Evolutionary conservation across 1,140 invertebrate species (phyloP), one percentile per base, ranked within the genome.

Genomic region (Aphaenogaster ashmeadi): DNA sequence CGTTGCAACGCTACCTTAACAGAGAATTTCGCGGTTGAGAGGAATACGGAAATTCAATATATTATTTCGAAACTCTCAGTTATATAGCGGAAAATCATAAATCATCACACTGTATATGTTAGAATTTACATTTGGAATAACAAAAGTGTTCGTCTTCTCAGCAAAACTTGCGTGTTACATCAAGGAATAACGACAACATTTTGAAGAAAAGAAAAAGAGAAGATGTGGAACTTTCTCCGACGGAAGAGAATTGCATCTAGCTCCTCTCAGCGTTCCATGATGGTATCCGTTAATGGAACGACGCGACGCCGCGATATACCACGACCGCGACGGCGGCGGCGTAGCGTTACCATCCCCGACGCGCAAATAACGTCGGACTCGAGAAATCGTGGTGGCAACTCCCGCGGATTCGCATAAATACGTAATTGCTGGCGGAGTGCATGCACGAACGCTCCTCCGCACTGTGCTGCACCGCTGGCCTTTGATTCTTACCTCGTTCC

Each of bases 401-500:
- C 27, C 3, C 21, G 27, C 21, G 33, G 54, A 47, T 62, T 54
- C n/a, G 13, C 6, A 58, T 72, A 47, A 83, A 83, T 83, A 74
- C 36, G 38, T 81, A 81, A 71, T 71, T 71, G 50, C 38, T 4
- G 21, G 60, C 13, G 21, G 71, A 81, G 15, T 81, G 64, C 36
- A 81, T 44, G 47, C 36, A 36, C 54, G 41, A 38, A 47, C 27
- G 21, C 18, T 33, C 9, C 3, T 27, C 27, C 27, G 27, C 27
- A 15, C 41, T 41, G n/a, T 9, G 44, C 33, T 74, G 41, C 21
- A 47, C 13, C 1, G 38, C 15, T 71, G 38, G 41, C 54, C 67
- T 83, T 83, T 74, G n/a, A n/a, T 62, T 62, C 4, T 74, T 84
- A 33, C 21, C 9, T 54, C 41, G 41, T 62, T 75, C 33, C 54